Evolutionary conservation across 2,113 vertebrate species (phyloP), one percentile per base, ranked within the genome.

Genomic region (Corythaixoides concolor): DNA sequence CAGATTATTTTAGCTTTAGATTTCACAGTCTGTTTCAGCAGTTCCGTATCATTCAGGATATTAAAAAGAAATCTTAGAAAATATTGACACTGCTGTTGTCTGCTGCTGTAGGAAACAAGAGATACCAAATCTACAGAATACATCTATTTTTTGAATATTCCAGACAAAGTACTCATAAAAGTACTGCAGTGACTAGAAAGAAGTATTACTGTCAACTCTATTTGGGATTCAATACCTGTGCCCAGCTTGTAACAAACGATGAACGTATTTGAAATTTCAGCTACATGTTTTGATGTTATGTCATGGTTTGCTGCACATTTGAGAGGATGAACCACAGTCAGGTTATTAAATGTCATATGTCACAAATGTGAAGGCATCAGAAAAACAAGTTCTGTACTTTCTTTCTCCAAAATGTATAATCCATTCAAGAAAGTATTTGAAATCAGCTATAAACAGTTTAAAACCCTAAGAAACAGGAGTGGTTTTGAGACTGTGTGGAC

Each of bases 271-370:
- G 86, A 88, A 93, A 93, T 86, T 96, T 95, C 73, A 92, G 19
- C 16, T 89, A 59, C 47, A 70, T 72, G 49, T 79, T 96, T 89
- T 88, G 76, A 84, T 74, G 15, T 24, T 94, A 35, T 85, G 85
- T 58, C 68, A 96, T 77, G 52, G 67, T 94, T 97, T 93, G 78
- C 55, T 97, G 55, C 39, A 76, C 58, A 73, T 92, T 93, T 92
- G 56, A 95, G 91, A 88, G 52, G 33, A 90, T 89, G 33, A 92
- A 63, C 45, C 74, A 53, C 55, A 82, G 27, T 75, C 60, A 39
- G 47, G 66, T 93, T 97, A 93, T 95, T 96, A 95, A 94, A 72
- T 94, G 53, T 67, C 67, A 55, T 66, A 88, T 90, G 86, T 84
- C 91, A 93, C n/a, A 88, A 52, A 89, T 39, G 21, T 76, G 59